These are phyloP conservation scores for Actenoides lindsayi DNA, from an alignment of 2,113 vertebrate species.

Conservation along the genomic window DNA sequence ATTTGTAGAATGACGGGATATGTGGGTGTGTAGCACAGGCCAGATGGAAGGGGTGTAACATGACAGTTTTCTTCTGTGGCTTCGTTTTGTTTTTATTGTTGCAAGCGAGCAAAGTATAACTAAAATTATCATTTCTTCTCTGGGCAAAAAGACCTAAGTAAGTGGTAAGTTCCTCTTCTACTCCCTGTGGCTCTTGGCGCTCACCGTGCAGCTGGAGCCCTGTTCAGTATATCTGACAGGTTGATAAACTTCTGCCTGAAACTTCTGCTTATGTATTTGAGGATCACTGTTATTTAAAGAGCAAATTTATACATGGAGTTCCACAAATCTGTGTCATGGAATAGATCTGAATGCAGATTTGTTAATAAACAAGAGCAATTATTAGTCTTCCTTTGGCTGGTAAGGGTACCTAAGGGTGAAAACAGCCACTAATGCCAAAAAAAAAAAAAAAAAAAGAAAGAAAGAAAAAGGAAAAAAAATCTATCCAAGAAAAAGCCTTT, in stretches of 20 bases:
- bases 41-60: conserved; percentile 85
- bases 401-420: not conserved
- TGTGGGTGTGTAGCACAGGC: conserved; percentile 80
- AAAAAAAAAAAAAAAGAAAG: not conserved
- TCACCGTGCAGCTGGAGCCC: not conserved
- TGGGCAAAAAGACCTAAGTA: conserved; percentile 47
- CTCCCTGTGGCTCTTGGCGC: not conserved
- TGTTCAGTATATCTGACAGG: not conserved
- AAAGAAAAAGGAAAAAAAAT: not conserved
- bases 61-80: conserved; percentile 82
- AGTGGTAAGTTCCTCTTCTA: conserved; percentile 54
- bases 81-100: conserved; percentile 81
- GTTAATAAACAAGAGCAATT: conserved; percentile 4
- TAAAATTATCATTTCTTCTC: conserved; percentile 67
- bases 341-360: not conserved
- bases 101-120: conserved; percentile 77
- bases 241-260: conserved; percentile 25
- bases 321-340: not conserved
- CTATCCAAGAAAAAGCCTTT: not conserved
- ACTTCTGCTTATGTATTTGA: not conserved
- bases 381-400: not conserved
- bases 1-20: conserved; percentile 84
- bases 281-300: conserved; percentile 10
- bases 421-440: not conserved
- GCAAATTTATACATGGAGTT: not conserved